Evolutionary conservation across 2,113 vertebrate species (phyloP), one percentile per base, ranked within the genome.

Genomic region (Myotis davidii): DNA sequence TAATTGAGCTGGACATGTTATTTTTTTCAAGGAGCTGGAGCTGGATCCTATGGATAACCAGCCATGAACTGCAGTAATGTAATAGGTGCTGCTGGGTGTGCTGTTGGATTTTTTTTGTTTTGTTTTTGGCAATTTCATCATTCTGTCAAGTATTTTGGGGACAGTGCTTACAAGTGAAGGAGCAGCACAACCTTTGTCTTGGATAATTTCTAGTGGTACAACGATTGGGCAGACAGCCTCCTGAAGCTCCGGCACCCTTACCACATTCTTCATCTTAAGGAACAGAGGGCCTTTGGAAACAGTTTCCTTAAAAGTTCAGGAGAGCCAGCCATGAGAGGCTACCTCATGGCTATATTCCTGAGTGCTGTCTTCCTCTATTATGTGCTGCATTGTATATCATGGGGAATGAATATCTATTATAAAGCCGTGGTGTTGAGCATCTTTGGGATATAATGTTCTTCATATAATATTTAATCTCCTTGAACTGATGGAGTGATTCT

Each of bases 291-390:
- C 72, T 84, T 54, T 67, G 59, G 81, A 74, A 93, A 72, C 54
- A 52, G 64, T 77, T 76, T 74, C n/a, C 65, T 39, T 81, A 12
- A 52, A 84, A 81, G 91, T 94, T 17, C 96, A 97, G 96, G 95
- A 83, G 88, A 81, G 92, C 96, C 77, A 97, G 92, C 94, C 96
- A 97, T 97, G 97, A 97, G 77, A 97, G 95, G 87, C 25, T 97
- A 95, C 94, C 90, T 97, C 0, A 25, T 97, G 79, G 96, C 81
- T 85, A 88, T 97, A 48, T 64, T 97, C 85, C 84, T 97, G 84
- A 96, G 97, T 92, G 96, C 95, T 21, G 56, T 97, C 65, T 96
- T 95, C 85, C 96, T 97, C 17, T 97, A 95, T 54, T 97, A 95
- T 0, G 92, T 97, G 72, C 81, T 97, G 48, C 90, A 97, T 7